A percentile compares a stretch with the other conserved stretches of the same genome.
These are phyloP conservation scores for Orcinus orca DNA, from an alignment of 2,113 vertebrate species.

Conservation along the genomic window DNA sequence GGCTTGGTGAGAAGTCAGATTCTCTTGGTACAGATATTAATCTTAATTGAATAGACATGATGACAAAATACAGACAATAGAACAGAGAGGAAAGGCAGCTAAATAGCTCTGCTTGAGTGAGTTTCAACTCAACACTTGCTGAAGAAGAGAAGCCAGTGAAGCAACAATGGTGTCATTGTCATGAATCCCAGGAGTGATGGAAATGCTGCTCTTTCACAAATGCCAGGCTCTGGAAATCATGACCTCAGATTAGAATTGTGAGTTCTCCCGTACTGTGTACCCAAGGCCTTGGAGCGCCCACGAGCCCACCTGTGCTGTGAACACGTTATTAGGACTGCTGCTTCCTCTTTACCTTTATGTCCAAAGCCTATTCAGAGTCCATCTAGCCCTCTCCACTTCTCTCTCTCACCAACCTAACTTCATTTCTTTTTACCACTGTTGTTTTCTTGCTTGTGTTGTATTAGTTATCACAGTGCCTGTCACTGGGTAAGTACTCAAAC, in stretches of 20 bases:
- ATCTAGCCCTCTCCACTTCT: neutral
- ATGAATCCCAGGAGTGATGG: neutral
- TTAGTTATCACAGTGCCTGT: neutral
- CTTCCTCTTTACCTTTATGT: neutral
- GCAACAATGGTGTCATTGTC: neutral
- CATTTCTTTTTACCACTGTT: neutral
- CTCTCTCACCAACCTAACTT: neutral
- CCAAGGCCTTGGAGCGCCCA: neutral
- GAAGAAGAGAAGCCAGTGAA: neutral
- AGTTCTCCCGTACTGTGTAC: neutral
- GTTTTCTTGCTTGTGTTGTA: neutral
- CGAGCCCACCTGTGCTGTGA: neutral
- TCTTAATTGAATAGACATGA: slow-evolving; percentile 45
- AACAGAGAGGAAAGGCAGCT: neutral
- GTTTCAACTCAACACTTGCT: neutral
- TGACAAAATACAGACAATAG: slow-evolving; percentile 27
- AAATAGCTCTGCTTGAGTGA: neutral
- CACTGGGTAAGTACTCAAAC: neutral
- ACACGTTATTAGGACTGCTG: neutral
- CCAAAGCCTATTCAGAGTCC: neutral
- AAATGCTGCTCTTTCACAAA: neutral
- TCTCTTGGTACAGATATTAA: slow-evolving; percentile 23
- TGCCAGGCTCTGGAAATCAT: neutral
- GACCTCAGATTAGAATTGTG: neutral
- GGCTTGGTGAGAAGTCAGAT: slow-evolving; percentile 13